Conservation (phyloP, 2,113 vertebrate species). For the Phylloscopus whistleri region DNA sequence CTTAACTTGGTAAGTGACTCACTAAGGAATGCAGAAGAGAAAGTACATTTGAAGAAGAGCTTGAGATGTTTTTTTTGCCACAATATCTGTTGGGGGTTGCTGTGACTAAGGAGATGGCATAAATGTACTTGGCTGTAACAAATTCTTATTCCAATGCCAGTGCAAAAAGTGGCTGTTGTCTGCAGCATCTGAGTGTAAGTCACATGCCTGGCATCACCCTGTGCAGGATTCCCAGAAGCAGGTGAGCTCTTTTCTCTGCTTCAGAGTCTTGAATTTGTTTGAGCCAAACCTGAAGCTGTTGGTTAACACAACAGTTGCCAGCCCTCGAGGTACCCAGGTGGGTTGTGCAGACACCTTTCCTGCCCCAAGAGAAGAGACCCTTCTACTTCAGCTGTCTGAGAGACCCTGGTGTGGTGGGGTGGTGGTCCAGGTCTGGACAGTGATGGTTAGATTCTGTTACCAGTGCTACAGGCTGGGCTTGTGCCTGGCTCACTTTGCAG, state of each 20-base stretch:
- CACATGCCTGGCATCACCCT: accelerated
- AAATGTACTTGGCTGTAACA: not conserved
- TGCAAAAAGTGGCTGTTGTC: not conserved
- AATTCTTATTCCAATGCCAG: not conserved
- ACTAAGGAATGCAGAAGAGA: not conserved
- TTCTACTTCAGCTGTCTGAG: not conserved
- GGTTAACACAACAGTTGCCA: not conserved
- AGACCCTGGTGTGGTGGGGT: not conserved
- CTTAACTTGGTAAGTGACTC: not conserved
- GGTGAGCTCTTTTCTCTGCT: not conserved
- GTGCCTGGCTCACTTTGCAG: not conserved
- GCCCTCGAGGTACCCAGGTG: not conserved
- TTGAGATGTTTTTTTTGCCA: not conserved
- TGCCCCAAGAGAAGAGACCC: not conserved
- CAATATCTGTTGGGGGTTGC: not conserved
- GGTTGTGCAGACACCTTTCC: not conserved
- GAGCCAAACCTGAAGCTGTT: not conserved
- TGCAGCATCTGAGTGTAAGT: not conserved
- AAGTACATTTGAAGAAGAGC: not conserved
- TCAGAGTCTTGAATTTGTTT: not conserved
- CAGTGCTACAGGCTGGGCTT: not conserved
- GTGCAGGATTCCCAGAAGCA: not conserved
- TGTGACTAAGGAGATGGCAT: not conserved
- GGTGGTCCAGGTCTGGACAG: not conserved
- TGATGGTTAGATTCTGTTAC: not conserved